Percentiles rank a stretch among this genome's conserved stretches.
Conservation (phyloP, 2,888 invertebrate species). For the Bugulina stolonifera region DNA sequence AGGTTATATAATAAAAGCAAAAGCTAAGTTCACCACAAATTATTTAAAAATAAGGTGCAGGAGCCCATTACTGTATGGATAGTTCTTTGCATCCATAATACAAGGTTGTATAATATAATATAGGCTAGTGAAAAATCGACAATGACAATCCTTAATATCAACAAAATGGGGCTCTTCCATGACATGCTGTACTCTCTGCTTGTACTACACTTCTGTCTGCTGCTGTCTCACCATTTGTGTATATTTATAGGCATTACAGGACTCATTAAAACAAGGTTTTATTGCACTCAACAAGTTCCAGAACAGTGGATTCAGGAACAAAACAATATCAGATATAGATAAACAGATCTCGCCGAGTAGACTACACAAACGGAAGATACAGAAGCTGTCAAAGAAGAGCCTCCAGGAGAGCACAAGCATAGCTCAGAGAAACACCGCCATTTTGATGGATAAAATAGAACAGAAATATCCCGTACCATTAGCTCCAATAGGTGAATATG, state of each 20-base stretch:
- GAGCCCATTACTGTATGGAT: too few relatives aligned
- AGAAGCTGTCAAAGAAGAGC: neutral
- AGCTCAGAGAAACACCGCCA: neutral
- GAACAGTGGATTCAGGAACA: slow-evolving; percentile 12
- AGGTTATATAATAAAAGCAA: too few relatives aligned
- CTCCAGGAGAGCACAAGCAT: neutral
- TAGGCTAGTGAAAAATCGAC: too few relatives aligned
- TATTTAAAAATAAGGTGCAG: too few relatives aligned
- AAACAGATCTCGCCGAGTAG: neutral
- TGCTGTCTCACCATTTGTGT: too few relatives aligned
- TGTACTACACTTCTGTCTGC: too few relatives aligned
- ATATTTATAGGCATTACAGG: neutral
- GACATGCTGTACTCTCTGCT: too few relatives aligned
- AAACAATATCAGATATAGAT: neutral
- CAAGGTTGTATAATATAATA: too few relatives aligned
- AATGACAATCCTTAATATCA: too few relatives aligned
- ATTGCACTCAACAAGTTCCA: slow-evolving; percentile 1
- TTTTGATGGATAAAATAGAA: neutral
- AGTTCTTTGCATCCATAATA: too few relatives aligned
- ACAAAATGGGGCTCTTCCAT: too few relatives aligned
- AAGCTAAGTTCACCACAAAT: too few relatives aligned
- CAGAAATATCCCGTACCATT: neutral
- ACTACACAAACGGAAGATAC: neutral
- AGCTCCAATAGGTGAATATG: neutral
- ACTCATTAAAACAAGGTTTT: slow-evolving; percentile 4